Evolutionary conservation across 2,888 invertebrate genomes (phyloP).

Genomic region (Tortricodes alternella): DNA sequence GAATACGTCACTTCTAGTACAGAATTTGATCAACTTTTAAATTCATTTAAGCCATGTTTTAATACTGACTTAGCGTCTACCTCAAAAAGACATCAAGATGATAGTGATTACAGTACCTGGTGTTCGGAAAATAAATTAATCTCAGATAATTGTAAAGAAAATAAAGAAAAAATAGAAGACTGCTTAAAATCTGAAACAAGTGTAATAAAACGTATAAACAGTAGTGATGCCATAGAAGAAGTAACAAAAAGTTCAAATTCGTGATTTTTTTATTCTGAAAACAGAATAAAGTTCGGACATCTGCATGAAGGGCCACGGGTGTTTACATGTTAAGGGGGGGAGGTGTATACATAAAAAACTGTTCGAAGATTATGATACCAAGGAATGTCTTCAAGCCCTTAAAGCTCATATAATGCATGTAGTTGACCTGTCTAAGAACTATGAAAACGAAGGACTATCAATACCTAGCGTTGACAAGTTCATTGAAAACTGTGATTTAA

Average conservation of each 20-base stretch:
- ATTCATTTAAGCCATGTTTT: background rate
- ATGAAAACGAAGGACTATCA: constrained; percentile 40
- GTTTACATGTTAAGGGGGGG: no score
- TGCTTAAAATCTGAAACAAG: background rate
- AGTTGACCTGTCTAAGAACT: constrained; percentile 40
- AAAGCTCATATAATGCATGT: constrained; percentile 44
- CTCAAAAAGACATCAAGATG: background rate
- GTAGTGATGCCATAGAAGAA: background rate
- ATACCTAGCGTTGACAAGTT: constrained; percentile 41
- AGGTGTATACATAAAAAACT: constrained; percentile 11
- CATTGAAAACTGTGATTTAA: constrained; percentile 40
- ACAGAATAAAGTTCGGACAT: no score
- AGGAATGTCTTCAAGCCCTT: constrained; percentile 35
- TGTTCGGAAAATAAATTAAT: background rate
- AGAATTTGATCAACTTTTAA: background rate
- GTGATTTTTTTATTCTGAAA: no score
- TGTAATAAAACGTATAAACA: background rate
- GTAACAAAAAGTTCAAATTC: no score
- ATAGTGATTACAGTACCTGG: background rate
- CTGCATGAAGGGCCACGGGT: no score
- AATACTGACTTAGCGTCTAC: background rate
- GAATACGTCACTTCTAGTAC: background rate
- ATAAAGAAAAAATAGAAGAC: background rate
- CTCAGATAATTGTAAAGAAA: background rate
- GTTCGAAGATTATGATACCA: constrained; percentile 15